Evolutionary conservation across 2,888 invertebrate genomes (phyloP).

Genomic region (Eupelmus urozonus): DNA sequence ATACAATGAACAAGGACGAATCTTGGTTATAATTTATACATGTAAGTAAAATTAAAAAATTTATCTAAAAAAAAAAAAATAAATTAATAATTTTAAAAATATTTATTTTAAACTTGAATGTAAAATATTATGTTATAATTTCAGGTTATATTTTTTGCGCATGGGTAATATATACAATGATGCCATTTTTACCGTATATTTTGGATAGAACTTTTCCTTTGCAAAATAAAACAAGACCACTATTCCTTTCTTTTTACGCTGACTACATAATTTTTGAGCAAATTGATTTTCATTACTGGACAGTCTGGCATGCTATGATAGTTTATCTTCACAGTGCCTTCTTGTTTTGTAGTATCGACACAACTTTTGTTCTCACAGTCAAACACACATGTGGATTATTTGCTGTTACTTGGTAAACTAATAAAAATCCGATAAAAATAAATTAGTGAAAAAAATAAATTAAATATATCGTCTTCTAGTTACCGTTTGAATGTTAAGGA

Average conservation of each 20-base stretch:
- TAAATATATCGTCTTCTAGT: too few relatives aligned
- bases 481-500: too few relatives aligned
- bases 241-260: neutral
- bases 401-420: constrained; percentile 26
- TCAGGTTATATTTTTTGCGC: constrained; percentile 1
- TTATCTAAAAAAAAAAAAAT: too few relatives aligned
- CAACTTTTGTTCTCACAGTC: neutral
- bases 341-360: neutral
- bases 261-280: constrained; percentile 31
- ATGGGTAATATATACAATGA: neutral
- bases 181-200: constrained; percentile 9
- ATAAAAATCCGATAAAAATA: too few relatives aligned
- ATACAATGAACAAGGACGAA: constrained; percentile 5
- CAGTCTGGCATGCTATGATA: neutral
- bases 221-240: constrained; percentile 5
- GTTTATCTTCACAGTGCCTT: neutral
- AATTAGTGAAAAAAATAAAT: too few relatives aligned
- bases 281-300: constrained; percentile 12
- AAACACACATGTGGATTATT: constrained; percentile 36
- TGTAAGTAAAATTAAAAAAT: neutral
- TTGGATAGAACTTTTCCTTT: constrained; percentile 6
- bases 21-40: constrained; percentile 15
- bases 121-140: neutral
- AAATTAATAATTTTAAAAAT: too few relatives aligned
- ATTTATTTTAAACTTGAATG: too few relatives aligned